Evolutionary conservation across 1,140 invertebrate species (phyloP).

Genomic region (Dreissena polymorpha): DNA sequence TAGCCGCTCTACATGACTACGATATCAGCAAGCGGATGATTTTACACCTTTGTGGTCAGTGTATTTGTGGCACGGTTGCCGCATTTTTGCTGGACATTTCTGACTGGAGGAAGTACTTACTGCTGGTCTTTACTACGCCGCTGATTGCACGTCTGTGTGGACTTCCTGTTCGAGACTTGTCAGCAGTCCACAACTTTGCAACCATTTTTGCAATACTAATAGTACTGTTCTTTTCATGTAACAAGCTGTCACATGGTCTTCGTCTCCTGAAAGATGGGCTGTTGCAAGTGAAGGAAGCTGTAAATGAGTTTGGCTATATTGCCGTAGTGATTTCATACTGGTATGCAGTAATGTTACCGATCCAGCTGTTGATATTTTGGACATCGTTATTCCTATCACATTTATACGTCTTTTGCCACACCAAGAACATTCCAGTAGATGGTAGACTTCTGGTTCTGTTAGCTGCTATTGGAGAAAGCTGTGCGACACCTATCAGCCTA

Average conservation of each 20-base stretch:
- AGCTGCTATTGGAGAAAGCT: conserved; percentile 80
- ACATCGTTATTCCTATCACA: conserved; percentile 78
- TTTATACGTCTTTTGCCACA: conserved; percentile 72
- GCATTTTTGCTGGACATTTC: conserved; percentile 80
- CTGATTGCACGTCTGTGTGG: conserved; percentile 80
- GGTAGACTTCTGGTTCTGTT: conserved; percentile 79
- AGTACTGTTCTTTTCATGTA: conserved; percentile 80
- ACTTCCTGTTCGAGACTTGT: conserved; percentile 78
- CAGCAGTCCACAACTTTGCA: conserved; percentile 81
- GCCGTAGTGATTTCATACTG: conserved; percentile 77
- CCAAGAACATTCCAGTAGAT: conserved; percentile 65
- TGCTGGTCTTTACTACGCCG: conserved; percentile 81
- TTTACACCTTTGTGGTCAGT: conserved; percentile 78
- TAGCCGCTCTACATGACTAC: conserved; percentile 71
- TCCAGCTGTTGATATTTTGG: conserved; percentile 81
- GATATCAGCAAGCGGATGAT: conserved; percentile 71
- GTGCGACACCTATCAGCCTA: conserved; percentile 82
- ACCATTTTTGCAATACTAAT: conserved; percentile 78
- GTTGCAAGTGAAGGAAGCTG: conserved; percentile 61
- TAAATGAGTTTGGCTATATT: conserved; percentile 77
- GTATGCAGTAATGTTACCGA: conserved; percentile 79
- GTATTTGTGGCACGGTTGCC: conserved; percentile 78
- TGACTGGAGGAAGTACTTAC: conserved; percentile 74
- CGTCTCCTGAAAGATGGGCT: conserved; percentile 76
- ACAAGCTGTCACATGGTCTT: conserved; percentile 79